These are phyloP conservation scores for Eupithecia insigniata DNA, from an alignment of 2,888 invertebrate species.

Conservation along the genomic window DNA sequence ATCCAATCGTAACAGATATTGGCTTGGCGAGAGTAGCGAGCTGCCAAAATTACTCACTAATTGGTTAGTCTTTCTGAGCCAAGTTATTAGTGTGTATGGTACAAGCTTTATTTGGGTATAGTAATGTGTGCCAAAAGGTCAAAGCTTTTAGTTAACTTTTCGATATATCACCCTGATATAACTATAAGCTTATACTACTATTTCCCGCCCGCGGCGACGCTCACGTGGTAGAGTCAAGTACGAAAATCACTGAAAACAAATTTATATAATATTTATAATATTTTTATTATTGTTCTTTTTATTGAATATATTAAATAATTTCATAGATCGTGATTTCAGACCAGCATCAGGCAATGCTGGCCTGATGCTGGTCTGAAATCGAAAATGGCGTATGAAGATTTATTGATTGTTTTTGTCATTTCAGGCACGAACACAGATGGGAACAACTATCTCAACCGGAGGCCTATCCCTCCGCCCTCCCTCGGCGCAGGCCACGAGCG, in stretches of 20 bases:
- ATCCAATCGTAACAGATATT: conserved; percentile 3
- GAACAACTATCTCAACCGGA: conserved; percentile 86
- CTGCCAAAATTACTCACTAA: conserved; percentile 15
- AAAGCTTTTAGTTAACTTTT: background rate
- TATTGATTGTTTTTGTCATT: conserved; percentile 26
- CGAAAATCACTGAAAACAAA: no score
- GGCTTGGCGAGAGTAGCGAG: background rate
- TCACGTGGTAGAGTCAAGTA: no score
- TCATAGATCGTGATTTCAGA: no score
- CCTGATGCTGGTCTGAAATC: no score
- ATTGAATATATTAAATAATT: no score
- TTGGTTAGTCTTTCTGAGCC: background rate
- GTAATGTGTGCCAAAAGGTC: background rate
- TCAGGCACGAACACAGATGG: conserved; percentile 86
- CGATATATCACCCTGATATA: background rate
- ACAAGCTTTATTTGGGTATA: conserved; percentile 1
- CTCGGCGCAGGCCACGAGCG: conserved; percentile 92
- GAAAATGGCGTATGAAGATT: no score
- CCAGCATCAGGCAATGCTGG: no score
- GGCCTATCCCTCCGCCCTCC: conserved; percentile 93
- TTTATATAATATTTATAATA: no score
- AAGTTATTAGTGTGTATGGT: conserved; percentile 1
- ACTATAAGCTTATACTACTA: background rate
- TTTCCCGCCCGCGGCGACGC: background rate
- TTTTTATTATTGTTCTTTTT: no score